Evolutionary conservation across 1,140 invertebrate species (phyloP), one percentile per base, ranked within the genome.

Genomic region (Leptinotarsa defecta): DNA sequence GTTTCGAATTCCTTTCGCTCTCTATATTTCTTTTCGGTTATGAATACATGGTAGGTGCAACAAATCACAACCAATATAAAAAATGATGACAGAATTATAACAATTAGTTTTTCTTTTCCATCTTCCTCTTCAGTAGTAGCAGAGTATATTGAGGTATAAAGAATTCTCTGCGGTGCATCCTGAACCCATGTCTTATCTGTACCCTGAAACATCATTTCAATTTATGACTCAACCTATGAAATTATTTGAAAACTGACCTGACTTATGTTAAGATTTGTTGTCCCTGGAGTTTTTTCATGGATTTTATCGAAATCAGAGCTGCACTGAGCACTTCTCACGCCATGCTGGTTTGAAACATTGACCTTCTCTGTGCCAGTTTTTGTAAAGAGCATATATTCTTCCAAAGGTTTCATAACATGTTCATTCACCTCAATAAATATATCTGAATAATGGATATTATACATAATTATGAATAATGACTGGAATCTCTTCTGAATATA

Each of bases 351-450:
- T 17, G 93, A 92, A 4, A 94, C 93, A 74, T 92, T 91, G 19
- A 95, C 93, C 65, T 93, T 92, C 82, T 94, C 93, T 68, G 92
- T 90, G 65, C 91, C 93, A 48, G 91, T 92, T 80, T 93, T 93
- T 3, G 92, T 94, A 84, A 94, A 95, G 6, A 94, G 86, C 94
- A 96, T 95, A 83, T 96, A 96, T 82, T 96, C 94, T 85, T 95
- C 94, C 62, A 95, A 84, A 4, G 94, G 94, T 80, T 94, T 94
- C 93, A 95, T 95, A 68, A 89, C 88, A 49, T 92, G 89, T 73
- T 91, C 90, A 81, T 95, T 94, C 72, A 96, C 91, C 85, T 93
- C 91, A 76, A 95, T 90, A 70, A 93, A 92, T 62, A 95, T 92
- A 86, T 96, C 94, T 95, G 85, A 20, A 85, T 83, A 78, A 20